Evolutionary conservation across 1,140 invertebrate genomes (phyloP).

Genomic region (Oryzaephilus surinamensis): DNA sequence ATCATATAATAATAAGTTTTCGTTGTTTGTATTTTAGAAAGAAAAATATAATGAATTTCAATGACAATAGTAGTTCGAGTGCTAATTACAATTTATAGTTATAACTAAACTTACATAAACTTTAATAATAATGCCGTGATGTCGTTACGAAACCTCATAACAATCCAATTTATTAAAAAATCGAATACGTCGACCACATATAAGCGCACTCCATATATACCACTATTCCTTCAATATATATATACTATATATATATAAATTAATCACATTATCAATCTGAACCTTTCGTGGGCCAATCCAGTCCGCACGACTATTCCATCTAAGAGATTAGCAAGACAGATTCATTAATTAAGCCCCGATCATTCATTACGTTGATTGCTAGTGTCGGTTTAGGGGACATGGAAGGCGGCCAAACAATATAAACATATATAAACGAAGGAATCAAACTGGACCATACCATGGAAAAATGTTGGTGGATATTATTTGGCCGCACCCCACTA

Average conservation of each 20-base stretch:
- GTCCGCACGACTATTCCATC: conserved; percentile 31
- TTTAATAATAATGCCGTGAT: conserved; percentile 10
- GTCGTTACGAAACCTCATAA: conserved; percentile 14
- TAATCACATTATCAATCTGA: conserved; percentile 38
- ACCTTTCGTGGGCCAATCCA: conserved; percentile 25
- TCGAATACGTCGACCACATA: conserved; percentile 16
- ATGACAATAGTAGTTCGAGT: too few relatives aligned
- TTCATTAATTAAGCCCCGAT: conserved; percentile 37
- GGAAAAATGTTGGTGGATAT: too few relatives aligned
- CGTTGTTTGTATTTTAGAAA: too few relatives aligned
- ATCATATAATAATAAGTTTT: too few relatives aligned
- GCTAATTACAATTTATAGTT: too few relatives aligned
- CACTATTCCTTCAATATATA: background rate
- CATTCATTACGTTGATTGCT: conserved; percentile 37
- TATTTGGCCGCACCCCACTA: too few relatives aligned
- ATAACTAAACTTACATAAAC: too few relatives aligned
- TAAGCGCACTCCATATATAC: background rate
- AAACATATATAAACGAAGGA: too few relatives aligned
- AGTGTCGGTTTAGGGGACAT: conserved; percentile 9
- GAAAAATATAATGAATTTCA: too few relatives aligned
- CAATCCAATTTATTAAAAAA: conserved; percentile 22
- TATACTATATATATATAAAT: conserved; percentile 30
- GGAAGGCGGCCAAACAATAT: background rate
- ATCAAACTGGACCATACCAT: background rate
- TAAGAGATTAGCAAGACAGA: conserved; percentile 39